phyloP scores from a whole-genome alignment of 1,140 invertebrate species.

The Teleopsis dalmanni region DNA sequence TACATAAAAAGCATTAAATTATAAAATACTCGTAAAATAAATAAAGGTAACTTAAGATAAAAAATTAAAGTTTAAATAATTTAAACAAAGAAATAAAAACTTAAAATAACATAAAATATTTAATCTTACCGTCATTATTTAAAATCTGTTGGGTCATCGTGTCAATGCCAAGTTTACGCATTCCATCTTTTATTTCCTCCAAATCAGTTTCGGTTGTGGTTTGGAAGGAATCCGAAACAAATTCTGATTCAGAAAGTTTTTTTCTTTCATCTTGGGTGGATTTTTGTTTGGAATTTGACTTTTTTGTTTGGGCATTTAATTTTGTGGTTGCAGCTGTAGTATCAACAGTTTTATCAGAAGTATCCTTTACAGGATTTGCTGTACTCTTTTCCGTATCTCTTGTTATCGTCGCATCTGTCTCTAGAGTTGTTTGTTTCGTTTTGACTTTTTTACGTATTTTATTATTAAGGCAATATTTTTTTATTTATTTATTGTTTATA shows the following conservation, averaged over 20 bases:
- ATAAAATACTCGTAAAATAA: not conserved
- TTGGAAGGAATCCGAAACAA: slow-evolving; percentile 61
- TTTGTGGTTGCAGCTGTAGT: not conserved
- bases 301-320: not conserved
- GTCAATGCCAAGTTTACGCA: slow-evolving; percentile 56
- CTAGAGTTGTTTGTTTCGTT: too few species aligned
- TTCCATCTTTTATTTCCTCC: slow-evolving; percentile 59
- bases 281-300: not conserved
- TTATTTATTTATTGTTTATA: too few species aligned
- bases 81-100: slow-evolving; percentile 9
- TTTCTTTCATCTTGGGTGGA: not conserved
- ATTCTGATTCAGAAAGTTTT: slow-evolving; percentile 46
- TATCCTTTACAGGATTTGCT: too few species aligned
- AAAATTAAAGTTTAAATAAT: not conserved
- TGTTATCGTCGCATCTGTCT: too few species aligned
- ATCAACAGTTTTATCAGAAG: too few species aligned
- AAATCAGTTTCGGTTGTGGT: slow-evolving; percentile 52
- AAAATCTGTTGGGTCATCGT: slow-evolving; percentile 39
- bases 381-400: too few species aligned
- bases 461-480: too few species aligned
- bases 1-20: not conserved
- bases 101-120: slow-evolving; percentile 11
- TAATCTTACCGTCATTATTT: slow-evolving; percentile 41
- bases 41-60: not conserved
- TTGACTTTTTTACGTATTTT: too few species aligned